Base-by-base conservation (phyloP, 2,113 vertebrate genomes). In the Oxyura jamaicensis region DNA sequence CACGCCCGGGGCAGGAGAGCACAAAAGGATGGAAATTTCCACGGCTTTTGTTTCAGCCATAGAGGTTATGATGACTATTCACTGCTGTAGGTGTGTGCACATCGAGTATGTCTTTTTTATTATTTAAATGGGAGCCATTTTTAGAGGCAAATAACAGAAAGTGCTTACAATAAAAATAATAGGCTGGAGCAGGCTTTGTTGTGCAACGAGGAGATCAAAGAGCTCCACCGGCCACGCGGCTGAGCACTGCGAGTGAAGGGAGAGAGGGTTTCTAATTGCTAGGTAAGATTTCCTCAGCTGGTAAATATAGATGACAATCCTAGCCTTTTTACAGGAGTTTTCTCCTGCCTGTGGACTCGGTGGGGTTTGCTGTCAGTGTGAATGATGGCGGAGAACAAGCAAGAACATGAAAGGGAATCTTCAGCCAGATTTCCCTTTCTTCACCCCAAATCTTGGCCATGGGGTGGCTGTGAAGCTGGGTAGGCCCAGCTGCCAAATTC, bases 21-120 rank as follows among this genome's bases (percentile, higher is more conserved):
- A 89, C 86, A 96, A 92, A 92, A 80, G 81, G 88, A 80, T 96
- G 94, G 94, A 97, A 96, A 96, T 92, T 97, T 97, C 90, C 95
- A 93, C 0, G 1, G 82, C 74, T 96, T 95, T 97, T 97, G 95
- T 96, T 95, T 97, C 91, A 93, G 81, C 81, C 33, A 63, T 16
- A 56, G 75, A 91, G 86, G 92, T 96, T 97, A 68, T 53, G 62
- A 85, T 86, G 95, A 82, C 90, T 96, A 5, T 53, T 96, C 92
- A 3, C 53, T 86, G 62, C 90, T 91, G 92, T 91, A 97, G 95
- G 91, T 95, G 95, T 94, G 90, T 29, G 48, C 76, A 15, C 19
- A 7, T 52, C 36, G 85, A 94, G 60, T 20, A 82, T 90, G 80
- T 18, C 88, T 90, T 88, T 96, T 94, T 92, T 88, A 41, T 89